phyloP scores from a whole-genome alignment of 1,140 invertebrate genomes.

The Hermetia illucens region DNA sequence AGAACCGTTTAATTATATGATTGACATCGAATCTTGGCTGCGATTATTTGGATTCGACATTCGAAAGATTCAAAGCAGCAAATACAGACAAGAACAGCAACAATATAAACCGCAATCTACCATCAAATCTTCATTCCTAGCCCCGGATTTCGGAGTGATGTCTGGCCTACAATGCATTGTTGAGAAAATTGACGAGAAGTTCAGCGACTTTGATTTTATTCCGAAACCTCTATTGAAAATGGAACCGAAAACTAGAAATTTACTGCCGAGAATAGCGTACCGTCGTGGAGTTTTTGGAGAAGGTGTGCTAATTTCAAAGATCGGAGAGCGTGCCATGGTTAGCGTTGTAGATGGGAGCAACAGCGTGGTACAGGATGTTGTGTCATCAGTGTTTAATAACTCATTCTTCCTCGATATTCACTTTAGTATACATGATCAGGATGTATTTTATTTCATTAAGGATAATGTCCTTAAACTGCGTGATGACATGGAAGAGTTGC shows the following conservation, averaged over 20 bases:
- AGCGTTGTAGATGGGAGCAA: slow-evolving; percentile 75
- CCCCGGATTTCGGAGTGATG: slow-evolving; percentile 75
- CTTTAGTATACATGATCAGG: slow-evolving; percentile 82
- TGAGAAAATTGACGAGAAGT: slow-evolving; percentile 65
- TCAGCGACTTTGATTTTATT: slow-evolving; percentile 68
- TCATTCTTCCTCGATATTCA: slow-evolving; percentile 83
- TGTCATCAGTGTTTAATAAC: slow-evolving; percentile 86
- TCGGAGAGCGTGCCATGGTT: slow-evolving; percentile 63
- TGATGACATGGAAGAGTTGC: slow-evolving; percentile 78
- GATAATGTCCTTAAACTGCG: slow-evolving; percentile 72
- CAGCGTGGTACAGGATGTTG: slow-evolving; percentile 78
- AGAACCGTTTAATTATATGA: slow-evolving; percentile 64
- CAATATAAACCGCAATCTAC: slow-evolving; percentile 61
- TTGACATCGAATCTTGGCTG: slow-evolving; percentile 70
- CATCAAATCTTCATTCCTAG: slow-evolving; percentile 59
- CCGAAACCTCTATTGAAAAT: slow-evolving; percentile 65
- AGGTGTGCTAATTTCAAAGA: slow-evolving; percentile 73
- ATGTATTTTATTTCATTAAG: slow-evolving; percentile 92
- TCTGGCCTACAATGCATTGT: slow-evolving; percentile 77
- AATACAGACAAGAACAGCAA: slow-evolving; percentile 57
- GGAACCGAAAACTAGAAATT: slow-evolving; percentile 66
- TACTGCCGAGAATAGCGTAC: slow-evolving; percentile 65
- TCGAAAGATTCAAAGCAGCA: slow-evolving; percentile 66
- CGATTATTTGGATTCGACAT: slow-evolving; percentile 79
- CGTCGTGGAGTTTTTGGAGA: slow-evolving; percentile 75